A percentile compares a stretch with the other conserved stretches of the same genome.
Evolutionary conservation across 2,797 vertebrate species (phyloP).

Genomic region (Alauda arvensis): DNA sequence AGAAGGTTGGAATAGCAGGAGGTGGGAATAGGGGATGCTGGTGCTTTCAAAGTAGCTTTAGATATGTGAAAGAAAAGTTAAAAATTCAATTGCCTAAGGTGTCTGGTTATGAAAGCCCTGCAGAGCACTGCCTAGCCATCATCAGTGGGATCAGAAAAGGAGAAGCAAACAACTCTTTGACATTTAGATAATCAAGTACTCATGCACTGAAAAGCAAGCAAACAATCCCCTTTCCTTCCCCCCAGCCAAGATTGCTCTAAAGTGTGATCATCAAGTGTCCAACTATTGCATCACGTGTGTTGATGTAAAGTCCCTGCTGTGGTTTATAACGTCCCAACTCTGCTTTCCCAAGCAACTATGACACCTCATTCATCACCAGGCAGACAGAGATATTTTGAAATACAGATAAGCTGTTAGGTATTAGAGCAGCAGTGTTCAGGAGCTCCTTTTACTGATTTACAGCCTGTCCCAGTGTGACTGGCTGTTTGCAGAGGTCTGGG

Average conservation of each 20-base stretch:
- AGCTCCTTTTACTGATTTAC: slow-evolving; percentile 56
- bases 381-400: slow-evolving; percentile 65
- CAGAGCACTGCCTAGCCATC: background rate
- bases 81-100: background rate
- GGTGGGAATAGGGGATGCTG: background rate
- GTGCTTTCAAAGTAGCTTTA: background rate
- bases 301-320: slow-evolving; percentile 50
- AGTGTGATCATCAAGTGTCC: slow-evolving; percentile 73
- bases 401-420: slow-evolving; percentile 68
- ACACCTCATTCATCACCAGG: slow-evolving; percentile 73
- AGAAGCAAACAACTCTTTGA: background rate
- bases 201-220: slow-evolving; percentile 55
- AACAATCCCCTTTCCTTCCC: background rate
- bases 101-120: background rate
- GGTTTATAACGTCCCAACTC: background rate
- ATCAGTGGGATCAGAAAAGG: background rate
- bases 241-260: slow-evolving; percentile 36
- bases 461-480: slow-evolving; percentile 27
- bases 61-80: slow-evolving; percentile 19
- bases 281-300: slow-evolving; percentile 41
- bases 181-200: slow-evolving; percentile 55
- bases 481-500: slow-evolving; percentile 1
- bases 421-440: slow-evolving; percentile 16
- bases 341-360: slow-evolving; percentile 50
- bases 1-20: background rate